These are phyloP conservation scores for Brachymystax lenok DNA, from an alignment of 2,797 vertebrate species.

Conservation along the genomic window DNA sequence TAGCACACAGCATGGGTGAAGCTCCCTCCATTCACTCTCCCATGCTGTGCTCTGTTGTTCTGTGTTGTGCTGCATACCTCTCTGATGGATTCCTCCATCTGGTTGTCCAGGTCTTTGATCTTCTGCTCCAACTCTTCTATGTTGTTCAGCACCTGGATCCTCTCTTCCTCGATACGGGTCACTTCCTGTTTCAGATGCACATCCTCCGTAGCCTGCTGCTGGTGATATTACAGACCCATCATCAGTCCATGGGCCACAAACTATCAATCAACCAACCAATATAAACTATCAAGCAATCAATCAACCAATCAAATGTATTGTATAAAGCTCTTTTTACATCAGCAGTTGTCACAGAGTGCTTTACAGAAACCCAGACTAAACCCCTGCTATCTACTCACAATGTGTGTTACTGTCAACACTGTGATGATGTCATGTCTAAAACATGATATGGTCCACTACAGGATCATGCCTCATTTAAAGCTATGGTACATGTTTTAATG, in stretches of 20 bases:
- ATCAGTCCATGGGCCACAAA: constrained; percentile 8
- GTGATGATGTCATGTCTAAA: no score
- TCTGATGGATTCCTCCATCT: constrained; percentile 91
- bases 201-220: constrained; percentile 76
- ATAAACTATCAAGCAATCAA: no score
- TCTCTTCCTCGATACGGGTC: constrained; percentile 85
- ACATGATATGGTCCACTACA: no score
- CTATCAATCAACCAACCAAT: background rate
- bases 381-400: background rate
- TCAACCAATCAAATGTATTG: no score
- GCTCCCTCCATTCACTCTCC: background rate
- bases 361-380: no score
- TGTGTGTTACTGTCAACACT: background rate
- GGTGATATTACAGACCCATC: constrained; percentile 33
- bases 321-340: no score
- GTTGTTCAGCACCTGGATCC: constrained; percentile 89
- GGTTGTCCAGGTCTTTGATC: constrained; percentile 85
- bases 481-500: background rate
- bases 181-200: constrained; percentile 86
- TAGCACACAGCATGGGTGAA: background rate
- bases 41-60: background rate
- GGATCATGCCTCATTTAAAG: background rate
- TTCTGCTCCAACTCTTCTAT: constrained; percentile 95
- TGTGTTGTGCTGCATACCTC: constrained; percentile 74
- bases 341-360: no score